Conservation (phyloP, 2,113 vertebrate genomes). For the Megaceryle torquata region DNA sequence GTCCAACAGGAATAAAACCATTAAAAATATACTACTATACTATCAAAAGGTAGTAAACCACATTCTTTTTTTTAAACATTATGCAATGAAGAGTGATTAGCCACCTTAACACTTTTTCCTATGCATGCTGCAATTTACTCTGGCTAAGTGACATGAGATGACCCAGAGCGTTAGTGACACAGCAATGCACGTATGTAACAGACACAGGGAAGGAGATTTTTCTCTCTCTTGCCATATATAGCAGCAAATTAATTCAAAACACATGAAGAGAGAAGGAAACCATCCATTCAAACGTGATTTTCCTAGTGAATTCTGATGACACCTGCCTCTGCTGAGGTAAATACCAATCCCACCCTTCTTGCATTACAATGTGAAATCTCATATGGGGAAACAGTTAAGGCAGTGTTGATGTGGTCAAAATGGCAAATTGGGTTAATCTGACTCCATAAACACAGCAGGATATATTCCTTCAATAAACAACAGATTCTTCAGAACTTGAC, state of each 20-base stretch:
- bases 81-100: not conserved
- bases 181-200: fast-evolving
- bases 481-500: not conserved
- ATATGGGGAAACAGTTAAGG: not conserved
- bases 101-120: not conserved
- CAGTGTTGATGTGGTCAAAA: not conserved
- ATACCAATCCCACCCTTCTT: not conserved
- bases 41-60: not conserved
- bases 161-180: not conserved
- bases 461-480: not conserved
- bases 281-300: not conserved
- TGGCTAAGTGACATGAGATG: not conserved
- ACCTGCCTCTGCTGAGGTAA: not conserved
- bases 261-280: not conserved
- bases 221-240: not conserved
- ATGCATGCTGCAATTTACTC: fast-evolving
- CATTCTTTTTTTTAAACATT: not conserved
- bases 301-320: not conserved
- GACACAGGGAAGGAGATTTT: not conserved
- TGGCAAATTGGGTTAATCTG: not conserved
- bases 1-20: not conserved
- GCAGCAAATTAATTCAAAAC: not conserved
- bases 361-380: not conserved
- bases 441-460: not conserved
- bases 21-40: not conserved